Conservation (phyloP, 2,113 vertebrate genomes). For the Hyperoodon ampullatus region DNA sequence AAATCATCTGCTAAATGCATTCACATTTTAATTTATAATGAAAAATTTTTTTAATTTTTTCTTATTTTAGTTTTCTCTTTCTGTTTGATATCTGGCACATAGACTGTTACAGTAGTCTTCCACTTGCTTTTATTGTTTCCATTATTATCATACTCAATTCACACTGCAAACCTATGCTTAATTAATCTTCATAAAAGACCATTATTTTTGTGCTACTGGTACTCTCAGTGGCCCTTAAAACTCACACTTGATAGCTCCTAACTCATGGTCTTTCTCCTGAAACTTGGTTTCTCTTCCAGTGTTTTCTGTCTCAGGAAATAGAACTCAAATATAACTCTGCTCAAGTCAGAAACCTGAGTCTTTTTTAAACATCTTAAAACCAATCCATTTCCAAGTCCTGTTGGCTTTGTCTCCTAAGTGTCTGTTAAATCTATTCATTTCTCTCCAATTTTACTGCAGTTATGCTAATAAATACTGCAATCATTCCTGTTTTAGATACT, state of each 20-base stretch:
- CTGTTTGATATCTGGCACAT: not conserved
- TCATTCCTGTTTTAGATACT: not conserved
- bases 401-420: not conserved
- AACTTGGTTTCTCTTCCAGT: not conserved
- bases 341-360: not conserved
- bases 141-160: not conserved
- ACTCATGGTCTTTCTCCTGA: not conserved
- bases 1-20: conserved; percentile 49
- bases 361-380: not conserved
- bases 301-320: not conserved
- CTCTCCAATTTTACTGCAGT: not conserved
- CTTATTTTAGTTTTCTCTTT: not conserved
- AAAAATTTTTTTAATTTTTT: not conserved
- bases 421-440: not conserved
- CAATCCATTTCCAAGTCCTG: not conserved
- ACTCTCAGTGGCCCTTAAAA: not conserved
- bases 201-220: not conserved
- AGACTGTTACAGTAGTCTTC: not conserved
- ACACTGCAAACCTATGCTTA: not conserved
- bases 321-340: not conserved
- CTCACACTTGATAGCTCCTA: not conserved
- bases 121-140: not conserved
- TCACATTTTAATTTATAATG: conserved; percentile 61
- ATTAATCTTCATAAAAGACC: not conserved
- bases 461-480: not conserved